Percentiles rank a stretch among this genome's conserved stretches.
Conservation (phyloP, 2,888 invertebrate species). For the Synanthedon formicaeformis region DNA sequence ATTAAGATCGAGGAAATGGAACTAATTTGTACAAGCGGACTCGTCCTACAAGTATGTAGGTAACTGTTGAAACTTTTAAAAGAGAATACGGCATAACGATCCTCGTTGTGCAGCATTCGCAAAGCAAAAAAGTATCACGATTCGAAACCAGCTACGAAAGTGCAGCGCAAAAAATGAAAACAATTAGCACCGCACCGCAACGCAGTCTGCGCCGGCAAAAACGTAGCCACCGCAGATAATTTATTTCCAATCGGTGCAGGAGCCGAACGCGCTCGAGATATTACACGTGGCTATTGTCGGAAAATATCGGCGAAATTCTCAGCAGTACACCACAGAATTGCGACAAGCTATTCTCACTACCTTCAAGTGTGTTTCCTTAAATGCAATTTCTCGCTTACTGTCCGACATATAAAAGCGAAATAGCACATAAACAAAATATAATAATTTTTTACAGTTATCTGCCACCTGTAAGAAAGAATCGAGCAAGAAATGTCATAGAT, state of each 20-base stretch:
- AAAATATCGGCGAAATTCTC: slow-evolving; percentile 26
- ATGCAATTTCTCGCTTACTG: no score
- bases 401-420: no score
- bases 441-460: no score
- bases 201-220: slow-evolving; percentile 27
- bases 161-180: slow-evolving; percentile 35
- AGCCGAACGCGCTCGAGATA: slow-evolving; percentile 23
- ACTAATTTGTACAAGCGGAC: no score
- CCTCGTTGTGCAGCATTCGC: no score
- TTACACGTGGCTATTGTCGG: slow-evolving; percentile 27
- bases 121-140: background rate
- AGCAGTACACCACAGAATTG: background rate
- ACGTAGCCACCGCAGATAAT: slow-evolving; percentile 34
- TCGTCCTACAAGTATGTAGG: no score
- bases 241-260: slow-evolving; percentile 46
- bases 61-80: no score
- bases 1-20: no score
- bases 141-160: background rate
- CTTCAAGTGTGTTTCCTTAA: background rate
- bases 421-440: no score
- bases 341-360: background rate
- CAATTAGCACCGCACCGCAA: slow-evolving; percentile 29
- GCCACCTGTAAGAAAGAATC: no score
- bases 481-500: no score
- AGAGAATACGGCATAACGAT: no score